A percentile compares a stretch with the other conserved stretches of the same genome.
These are phyloP conservation scores for Scaptomyza tumidula DNA, from an alignment of 2,888 invertebrate genomes.

Conservation along the genomic window DNA sequence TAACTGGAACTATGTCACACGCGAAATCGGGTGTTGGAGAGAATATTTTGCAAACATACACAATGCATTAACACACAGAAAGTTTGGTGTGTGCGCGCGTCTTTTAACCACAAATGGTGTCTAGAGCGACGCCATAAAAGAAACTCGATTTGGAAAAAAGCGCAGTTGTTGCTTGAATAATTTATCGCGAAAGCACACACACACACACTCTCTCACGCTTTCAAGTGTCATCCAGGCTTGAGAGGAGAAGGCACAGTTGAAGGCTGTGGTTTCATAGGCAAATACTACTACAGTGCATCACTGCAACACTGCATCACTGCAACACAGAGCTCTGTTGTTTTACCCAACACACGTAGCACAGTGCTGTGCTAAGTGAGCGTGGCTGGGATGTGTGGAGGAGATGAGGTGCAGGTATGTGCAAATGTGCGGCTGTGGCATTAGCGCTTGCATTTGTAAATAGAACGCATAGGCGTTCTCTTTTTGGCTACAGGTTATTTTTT, in stretches of 20 bases:
- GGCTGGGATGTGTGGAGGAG: too few relatives aligned
- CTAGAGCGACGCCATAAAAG: conserved; percentile 61
- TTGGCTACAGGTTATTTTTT: conserved; percentile 28
- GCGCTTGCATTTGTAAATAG: conserved; percentile 55
- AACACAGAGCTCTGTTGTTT: conserved; percentile 18
- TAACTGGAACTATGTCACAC: conserved; percentile 58
- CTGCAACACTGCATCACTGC: not conserved
- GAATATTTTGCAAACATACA: conserved; percentile 15
- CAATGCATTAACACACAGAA: not conserved
- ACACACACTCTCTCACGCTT: conserved; percentile 27
- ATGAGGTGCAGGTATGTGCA: not conserved
- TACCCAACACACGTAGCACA: conserved; percentile 35
- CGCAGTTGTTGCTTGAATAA: conserved; percentile 76
- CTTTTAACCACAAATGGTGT: conserved; percentile 65
- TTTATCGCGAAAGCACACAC: conserved; percentile 63
- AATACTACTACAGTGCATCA: conserved; percentile 16
- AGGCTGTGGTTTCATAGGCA: conserved; percentile 48
- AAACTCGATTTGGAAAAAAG: conserved; percentile 73
- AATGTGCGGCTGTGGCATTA: conserved; percentile 32
- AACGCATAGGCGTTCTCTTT: conserved; percentile 51
- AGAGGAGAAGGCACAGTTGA: conserved; percentile 21
- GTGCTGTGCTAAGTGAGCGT: not conserved
- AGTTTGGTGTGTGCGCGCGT: conserved; percentile 20
- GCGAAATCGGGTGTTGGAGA: conserved; percentile 4
- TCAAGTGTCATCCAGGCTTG: conserved; percentile 27